Base-by-base conservation (phyloP, 2,888 invertebrate species). In the Diloba caeruleocephala region DNA sequence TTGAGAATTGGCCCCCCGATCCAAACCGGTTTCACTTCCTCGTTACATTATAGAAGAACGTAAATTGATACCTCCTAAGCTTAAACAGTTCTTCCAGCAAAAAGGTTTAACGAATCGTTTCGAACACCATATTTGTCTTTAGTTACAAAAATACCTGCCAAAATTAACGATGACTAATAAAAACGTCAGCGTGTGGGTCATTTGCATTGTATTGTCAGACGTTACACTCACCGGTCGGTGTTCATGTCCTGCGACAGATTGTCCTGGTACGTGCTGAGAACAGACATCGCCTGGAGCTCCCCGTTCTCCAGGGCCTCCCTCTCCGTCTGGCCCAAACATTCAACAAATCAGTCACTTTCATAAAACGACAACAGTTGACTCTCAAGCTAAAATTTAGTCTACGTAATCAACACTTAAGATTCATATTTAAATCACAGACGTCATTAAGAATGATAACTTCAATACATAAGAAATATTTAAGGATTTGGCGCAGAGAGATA, bases 231-330 rank as follows among this genome's bases (percentile, higher is more conserved):
- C 95, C 94, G 92, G 61, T 94, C 94, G 12, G 95, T 95, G 84
- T 95, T 94, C 94, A 95, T 94, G 62, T 94, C 94, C 72, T 90
- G 88, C 5, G 95, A 95, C 54, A 94, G 83, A 69, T 92, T 94
- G 84, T 94, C 94, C 71, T 92, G 90, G 83, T 94, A 94, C 72
- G 93, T 94, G 87, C 94, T 95, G 74, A 94, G 89, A 48, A 94
- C 94, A 26, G 95, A 95, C 94, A 95, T 94, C 61, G 95, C 95
- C 71, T 93, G 92, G 56, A 93, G 79, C 77, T 94, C 94, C 28
- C 83, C 87, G 70, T 83, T 86, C 81, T 87, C 90, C 71, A 85
- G 76, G 68, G 70, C 67, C 78, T 83, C 86, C 81, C 81, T 88
- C 88, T 92, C 92, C 86, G 84, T 85, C 93, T 93, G 85, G 65